Base-by-base conservation (phyloP, 2,888 invertebrate species). In the Ephialtes manifestator region DNA sequence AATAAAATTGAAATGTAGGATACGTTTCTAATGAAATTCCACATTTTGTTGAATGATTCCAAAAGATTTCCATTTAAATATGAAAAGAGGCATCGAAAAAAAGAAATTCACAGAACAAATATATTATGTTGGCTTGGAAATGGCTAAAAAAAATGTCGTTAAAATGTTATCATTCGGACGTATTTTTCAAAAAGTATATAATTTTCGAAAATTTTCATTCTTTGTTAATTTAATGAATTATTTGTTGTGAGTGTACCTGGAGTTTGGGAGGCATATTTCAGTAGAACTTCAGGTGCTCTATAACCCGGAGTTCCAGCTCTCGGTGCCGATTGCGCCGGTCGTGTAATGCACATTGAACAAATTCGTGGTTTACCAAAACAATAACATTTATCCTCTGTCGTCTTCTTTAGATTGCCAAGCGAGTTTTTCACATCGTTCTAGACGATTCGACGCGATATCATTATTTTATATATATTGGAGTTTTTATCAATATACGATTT, bases 271-370 rank as follows among this genome's bases (percentile, higher is more conserved):
- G 96, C 95, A 93, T 96, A 96, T 94, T 97, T 97, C 43, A 98
- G 95, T 88, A 97, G 94, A 89, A 97, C 97, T 95, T 98, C 98
- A 0, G 98, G 98, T 77, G 98, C 97, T 39, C 98, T 95, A 94
- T 97, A 98, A 48, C 98, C 98, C 75, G 98, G 98, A 63, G 98
- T 98, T 86, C 98, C 98, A 76, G 98, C 98, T 90, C 98, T 95
- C 4, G 97, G 96, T 8, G 98, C 98, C 72, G 96, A 95, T 88
- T 97, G 96, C 70, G 95, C 95, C 86, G 96, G 96, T 90, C 96
- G 96, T 55, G 95, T 94, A 71, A 96, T 92, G 91, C 97, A 97
- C n/a, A 95, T 90, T 51, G 95, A 95, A 94, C 98, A 98, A 46
- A 97, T 95, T 92, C 94, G 95, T 0, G 96, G 95, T 92, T 96